Evolutionary conservation across 2,113 vertebrate genomes (phyloP).

Genomic region (Pachycephala philippinensis): DNA sequence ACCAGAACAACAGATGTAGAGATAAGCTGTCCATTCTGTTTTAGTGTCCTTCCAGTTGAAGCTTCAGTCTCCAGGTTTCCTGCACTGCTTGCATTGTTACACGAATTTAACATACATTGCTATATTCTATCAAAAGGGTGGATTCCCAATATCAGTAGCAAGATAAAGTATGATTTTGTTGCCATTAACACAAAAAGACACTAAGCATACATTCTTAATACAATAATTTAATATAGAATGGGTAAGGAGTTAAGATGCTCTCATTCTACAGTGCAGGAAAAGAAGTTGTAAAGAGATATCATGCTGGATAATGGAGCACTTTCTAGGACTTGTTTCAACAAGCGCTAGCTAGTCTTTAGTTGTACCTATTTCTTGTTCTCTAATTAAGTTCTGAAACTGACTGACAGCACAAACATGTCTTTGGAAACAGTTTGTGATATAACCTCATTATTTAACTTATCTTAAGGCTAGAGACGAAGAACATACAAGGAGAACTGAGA

Average conservation of each 20-base stretch:
- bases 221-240: neutral
- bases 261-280: neutral
- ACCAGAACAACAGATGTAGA: neutral
- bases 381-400: neutral
- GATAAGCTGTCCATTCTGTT: neutral
- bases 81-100: neutral
- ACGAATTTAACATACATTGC: neutral
- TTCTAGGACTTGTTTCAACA: neutral
- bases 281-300: neutral
- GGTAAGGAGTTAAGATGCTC: neutral
- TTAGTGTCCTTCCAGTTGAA: neutral
- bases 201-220: neutral
- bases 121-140: neutral
- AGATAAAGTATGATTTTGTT: neutral
- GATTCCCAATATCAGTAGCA: neutral
- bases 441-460: neutral
- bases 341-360: neutral
- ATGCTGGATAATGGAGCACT: neutral
- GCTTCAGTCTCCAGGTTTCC: neutral
- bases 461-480: neutral
- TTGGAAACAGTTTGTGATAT: neutral
- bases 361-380: neutral
- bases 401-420: accelerated
- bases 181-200: neutral
- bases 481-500: neutral